phyloP scores from a whole-genome alignment of 2,113 vertebrate genomes.

The Cricetomys ansorgei region DNA sequence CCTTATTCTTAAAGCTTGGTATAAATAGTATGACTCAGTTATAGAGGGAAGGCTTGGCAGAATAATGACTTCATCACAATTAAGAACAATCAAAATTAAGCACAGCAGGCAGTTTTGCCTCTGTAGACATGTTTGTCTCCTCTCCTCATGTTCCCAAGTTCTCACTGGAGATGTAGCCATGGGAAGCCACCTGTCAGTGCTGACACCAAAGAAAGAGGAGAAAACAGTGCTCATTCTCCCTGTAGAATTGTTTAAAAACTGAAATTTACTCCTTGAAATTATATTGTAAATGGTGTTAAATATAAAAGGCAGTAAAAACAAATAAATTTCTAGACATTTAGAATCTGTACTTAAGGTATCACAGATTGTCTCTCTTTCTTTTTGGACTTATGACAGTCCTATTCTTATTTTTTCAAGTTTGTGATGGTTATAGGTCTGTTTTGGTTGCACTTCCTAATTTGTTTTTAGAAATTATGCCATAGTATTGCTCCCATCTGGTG shows the following conservation, averaged over 20 bases:
- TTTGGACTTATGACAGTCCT: background rate
- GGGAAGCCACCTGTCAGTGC: constrained; percentile 34
- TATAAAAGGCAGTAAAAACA: background rate
- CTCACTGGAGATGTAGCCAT: background rate
- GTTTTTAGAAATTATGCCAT: background rate
- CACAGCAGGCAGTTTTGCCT: background rate
- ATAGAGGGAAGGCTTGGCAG: background rate
- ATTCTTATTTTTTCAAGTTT: background rate
- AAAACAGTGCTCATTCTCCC: background rate
- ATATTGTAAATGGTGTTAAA: background rate
- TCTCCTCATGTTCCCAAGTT: background rate
- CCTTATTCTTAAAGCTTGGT: constrained; percentile 7
- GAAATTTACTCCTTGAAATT: background rate
- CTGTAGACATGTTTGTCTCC: background rate
- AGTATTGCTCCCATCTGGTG: background rate
- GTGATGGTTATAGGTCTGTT: background rate
- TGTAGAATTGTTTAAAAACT: background rate
- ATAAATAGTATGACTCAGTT: background rate
- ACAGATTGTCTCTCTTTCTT: background rate
- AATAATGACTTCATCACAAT: background rate
- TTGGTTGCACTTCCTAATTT: background rate
- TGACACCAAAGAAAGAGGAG: background rate
- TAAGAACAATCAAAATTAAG: background rate
- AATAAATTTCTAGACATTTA: background rate
- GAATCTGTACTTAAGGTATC: background rate